Evolutionary conservation across 2,797 vertebrate species (phyloP).

Genomic region (Coilia nasus): DNA sequence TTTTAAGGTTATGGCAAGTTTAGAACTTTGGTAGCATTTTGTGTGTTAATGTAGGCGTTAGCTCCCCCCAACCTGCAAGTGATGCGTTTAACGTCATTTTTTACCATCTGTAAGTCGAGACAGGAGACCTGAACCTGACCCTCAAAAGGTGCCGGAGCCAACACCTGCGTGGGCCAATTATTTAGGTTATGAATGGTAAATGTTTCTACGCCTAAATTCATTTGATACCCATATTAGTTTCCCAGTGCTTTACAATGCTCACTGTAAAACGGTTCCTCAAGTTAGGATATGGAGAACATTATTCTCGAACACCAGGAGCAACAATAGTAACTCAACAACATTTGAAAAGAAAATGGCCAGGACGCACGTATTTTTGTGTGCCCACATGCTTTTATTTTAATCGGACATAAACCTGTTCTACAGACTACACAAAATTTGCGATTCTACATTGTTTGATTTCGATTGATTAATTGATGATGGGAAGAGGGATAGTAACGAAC

Average conservation of each 20-base stretch:
- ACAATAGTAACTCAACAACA: background rate
- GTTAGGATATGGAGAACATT: constrained; percentile 3
- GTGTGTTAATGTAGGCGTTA: background rate
- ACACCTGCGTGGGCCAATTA: constrained; percentile 19
- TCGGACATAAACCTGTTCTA: background rate
- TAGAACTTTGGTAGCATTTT: background rate
- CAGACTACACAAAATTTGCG: background rate
- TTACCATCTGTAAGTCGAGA: constrained; percentile 2
- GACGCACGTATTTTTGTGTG: background rate
- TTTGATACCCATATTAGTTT: constrained; percentile 22
- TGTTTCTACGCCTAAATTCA: constrained; percentile 2
- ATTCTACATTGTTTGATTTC: background rate
- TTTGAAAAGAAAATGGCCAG: background rate
- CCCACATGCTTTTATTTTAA: background rate
- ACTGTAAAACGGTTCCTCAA: background rate
- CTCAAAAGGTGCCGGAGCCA: constrained; percentile 19
- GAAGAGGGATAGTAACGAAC: background rate
- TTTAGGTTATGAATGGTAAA: constrained; percentile 15
- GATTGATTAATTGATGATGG: background rate
- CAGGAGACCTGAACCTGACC: constrained; percentile 5
- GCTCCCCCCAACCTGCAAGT: background rate
- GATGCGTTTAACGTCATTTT: background rate
- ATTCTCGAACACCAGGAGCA: background rate
- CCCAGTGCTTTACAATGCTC: background rate
- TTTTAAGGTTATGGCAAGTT: background rate